Evolutionary conservation across 2,113 vertebrate species (phyloP).

Genomic region (Dolichallabes microphthalmus): DNA sequence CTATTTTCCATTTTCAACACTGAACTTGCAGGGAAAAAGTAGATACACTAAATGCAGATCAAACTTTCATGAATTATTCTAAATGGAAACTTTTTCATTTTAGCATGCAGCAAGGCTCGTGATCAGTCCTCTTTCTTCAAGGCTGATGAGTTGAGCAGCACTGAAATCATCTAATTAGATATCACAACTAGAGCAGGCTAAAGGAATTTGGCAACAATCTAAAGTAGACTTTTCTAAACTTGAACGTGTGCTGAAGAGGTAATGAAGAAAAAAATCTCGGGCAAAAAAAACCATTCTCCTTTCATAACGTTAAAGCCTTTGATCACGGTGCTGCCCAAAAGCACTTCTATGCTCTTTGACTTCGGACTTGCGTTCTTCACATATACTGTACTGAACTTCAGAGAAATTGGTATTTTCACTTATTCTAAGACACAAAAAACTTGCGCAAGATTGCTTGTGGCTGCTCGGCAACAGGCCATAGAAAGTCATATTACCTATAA

Average conservation of each 20-base stretch:
- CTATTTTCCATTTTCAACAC: neutral
- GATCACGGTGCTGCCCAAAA: neutral
- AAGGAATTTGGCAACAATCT: neutral
- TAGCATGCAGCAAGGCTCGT: neutral
- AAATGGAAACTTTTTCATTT: neutral
- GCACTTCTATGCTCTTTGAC: neutral
- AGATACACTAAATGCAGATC: neutral
- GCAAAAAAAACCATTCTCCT: neutral
- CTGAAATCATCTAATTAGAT: conserved; percentile 20
- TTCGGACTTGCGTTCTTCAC: neutral
- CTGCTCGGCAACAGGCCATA: neutral
- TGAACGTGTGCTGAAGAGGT: neutral
- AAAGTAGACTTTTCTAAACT: neutral
- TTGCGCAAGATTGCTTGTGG: neutral
- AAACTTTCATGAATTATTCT: neutral
- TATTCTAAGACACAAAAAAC: neutral
- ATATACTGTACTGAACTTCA: neutral
- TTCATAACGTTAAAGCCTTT: neutral
- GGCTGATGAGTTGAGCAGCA: neutral
- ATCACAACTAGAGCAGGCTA: neutral
- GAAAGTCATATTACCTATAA: neutral
- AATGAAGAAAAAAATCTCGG: neutral
- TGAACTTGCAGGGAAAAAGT: neutral
- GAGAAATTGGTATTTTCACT: neutral
- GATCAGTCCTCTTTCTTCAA: neutral